These are phyloP conservation scores for Microhierax caerulescens DNA, from an alignment of 2,797 vertebrate species.

Conservation along the genomic window DNA sequence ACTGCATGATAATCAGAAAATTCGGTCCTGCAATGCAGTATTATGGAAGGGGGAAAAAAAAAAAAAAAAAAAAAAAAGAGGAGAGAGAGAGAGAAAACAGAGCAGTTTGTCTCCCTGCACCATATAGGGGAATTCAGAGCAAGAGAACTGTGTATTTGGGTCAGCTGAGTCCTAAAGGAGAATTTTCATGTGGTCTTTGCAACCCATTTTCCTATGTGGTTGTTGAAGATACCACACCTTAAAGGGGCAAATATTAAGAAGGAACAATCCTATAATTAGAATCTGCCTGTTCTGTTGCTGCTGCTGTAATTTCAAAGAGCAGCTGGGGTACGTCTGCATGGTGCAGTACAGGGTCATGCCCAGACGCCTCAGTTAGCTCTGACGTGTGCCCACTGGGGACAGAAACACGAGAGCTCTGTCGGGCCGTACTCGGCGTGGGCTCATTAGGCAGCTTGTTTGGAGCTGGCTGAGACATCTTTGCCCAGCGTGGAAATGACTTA, in stretches of 20 bases:
- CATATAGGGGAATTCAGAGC: slow-evolving; percentile 35
- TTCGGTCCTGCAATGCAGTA: slow-evolving; percentile 66
- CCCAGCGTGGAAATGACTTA: not conserved
- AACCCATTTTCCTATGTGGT: slow-evolving; percentile 29
- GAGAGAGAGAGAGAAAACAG: not conserved
- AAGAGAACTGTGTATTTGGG: slow-evolving; percentile 67
- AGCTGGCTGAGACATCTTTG: not conserved
- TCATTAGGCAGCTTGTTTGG: slow-evolving; percentile 12
- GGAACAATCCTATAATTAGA: not conserved
- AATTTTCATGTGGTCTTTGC: slow-evolving; percentile 55
- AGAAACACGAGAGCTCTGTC: not conserved
- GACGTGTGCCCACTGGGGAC: not conserved
- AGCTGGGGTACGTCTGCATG: not conserved
- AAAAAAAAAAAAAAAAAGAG: not conserved
- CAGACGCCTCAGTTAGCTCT: not conserved
- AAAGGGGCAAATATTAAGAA: slow-evolving; percentile 27
- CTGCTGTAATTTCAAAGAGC: not conserved
- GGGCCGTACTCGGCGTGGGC: slow-evolving; percentile 4
- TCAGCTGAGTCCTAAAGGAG: slow-evolving; percentile 66
- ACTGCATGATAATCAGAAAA: slow-evolving; percentile 50
- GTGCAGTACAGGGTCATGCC: not conserved
- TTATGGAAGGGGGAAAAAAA: not conserved
- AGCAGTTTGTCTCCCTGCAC: slow-evolving; percentile 37
- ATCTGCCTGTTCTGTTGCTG: not conserved
- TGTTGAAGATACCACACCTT: slow-evolving; percentile 15